These are phyloP conservation scores for Xiphydria camelus DNA, from an alignment of 2,888 invertebrate genomes.

Conservation along the genomic window DNA sequence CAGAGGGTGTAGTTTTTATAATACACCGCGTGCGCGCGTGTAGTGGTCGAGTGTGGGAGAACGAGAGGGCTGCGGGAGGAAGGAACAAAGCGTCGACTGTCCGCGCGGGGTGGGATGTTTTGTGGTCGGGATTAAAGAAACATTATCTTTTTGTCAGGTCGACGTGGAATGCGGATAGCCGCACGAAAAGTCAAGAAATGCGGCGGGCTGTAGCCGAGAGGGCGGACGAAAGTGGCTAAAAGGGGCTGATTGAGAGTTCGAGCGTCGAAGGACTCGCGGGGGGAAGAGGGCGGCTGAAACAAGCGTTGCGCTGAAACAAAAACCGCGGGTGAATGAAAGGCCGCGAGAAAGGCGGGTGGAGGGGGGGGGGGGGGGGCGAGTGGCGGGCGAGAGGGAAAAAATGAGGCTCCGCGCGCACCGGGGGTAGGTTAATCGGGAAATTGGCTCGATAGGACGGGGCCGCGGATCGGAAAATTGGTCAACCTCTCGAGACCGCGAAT, in stretches of 20 bases:
- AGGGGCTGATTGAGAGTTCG: neutral
- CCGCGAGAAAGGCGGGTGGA: neutral
- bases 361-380: neutral
- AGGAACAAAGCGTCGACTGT: neutral
- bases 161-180: no score
- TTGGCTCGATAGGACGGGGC: neutral
- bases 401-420: neutral
- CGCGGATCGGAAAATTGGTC: neutral
- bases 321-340: neutral
- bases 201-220: neutral
- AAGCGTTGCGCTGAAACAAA: neutral
- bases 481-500: neutral
- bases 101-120: neutral
- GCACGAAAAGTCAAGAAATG: no score
- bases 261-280: no score
- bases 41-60: no score
- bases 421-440: neutral
- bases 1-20: neutral
- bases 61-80: no score
- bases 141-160: slow-evolving; percentile 1
- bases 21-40: no score
- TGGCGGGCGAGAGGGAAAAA: neutral
- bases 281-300: no score
- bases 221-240: neutral
- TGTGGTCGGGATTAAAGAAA: neutral